Evolutionary conservation across 1,140 invertebrate species (phyloP).

Genomic region (Drosophila teissieri): DNA sequence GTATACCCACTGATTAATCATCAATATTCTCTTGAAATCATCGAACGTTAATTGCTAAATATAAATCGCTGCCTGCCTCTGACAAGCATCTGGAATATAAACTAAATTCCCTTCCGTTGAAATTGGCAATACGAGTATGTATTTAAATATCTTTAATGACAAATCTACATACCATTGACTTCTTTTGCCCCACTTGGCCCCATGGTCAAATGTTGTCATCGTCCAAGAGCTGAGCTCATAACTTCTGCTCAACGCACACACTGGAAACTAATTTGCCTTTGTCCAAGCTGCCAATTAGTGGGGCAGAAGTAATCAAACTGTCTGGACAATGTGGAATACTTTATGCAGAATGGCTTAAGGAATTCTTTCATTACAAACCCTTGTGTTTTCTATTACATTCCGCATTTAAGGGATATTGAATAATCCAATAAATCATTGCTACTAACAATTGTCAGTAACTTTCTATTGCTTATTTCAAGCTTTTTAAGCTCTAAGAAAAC

Average conservation of each 20-base stretch:
- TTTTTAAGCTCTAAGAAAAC: too few relatives aligned
- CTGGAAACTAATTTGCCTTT: slow-evolving; percentile 33
- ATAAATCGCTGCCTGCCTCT: slow-evolving; percentile 20
- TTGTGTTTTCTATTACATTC: too few relatives aligned
- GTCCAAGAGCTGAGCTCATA: slow-evolving; percentile 42
- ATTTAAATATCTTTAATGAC: slow-evolving; percentile 17
- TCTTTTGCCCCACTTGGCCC: slow-evolving; percentile 24
- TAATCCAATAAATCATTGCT: too few relatives aligned
- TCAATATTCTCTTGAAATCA: slow-evolving; percentile 18
- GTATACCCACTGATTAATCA: slow-evolving; percentile 10
- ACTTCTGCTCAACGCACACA: slow-evolving; percentile 21
- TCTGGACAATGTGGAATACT: slow-evolving; percentile 13
- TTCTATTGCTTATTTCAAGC: too few relatives aligned
- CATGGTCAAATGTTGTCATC: slow-evolving; percentile 47
- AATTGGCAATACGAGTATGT: slow-evolving; percentile 9
- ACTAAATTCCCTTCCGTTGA: slow-evolving; percentile 5
- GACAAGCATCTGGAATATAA: slow-evolving; percentile 36
- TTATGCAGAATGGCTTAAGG: slow-evolving; percentile 6
- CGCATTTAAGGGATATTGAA: too few relatives aligned
- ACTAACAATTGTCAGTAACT: too few relatives aligned
- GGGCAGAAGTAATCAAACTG: slow-evolving; percentile 30
- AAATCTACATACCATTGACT: slow-evolving; percentile 38
- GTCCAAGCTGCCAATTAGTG: slow-evolving; percentile 43
- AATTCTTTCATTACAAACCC: neutral
- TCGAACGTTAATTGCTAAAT: slow-evolving; percentile 30